These are phyloP conservation scores for Scyliorhinus canicula DNA, from an alignment of 2,797 vertebrate species.

Conservation along the genomic window DNA sequence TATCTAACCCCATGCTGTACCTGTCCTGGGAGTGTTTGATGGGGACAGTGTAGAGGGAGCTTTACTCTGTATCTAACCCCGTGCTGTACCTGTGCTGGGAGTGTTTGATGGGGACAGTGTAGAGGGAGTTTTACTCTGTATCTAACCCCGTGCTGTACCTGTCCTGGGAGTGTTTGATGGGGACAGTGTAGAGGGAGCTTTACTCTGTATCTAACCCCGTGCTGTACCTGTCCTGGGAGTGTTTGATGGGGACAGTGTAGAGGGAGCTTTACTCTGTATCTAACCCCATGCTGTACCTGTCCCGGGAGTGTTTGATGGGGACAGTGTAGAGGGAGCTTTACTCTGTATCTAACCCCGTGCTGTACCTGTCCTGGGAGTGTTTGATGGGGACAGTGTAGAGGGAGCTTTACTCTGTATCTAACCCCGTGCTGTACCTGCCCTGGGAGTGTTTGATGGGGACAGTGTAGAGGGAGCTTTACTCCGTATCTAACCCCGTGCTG, in stretches of 20 bases:
- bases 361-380: not conserved
- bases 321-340: not conserved
- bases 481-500: not conserved
- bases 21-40: not conserved
- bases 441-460: too few relatives aligned
- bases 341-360: not conserved
- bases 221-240: not conserved
- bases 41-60: too few relatives aligned
- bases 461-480: not conserved
- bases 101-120: too few relatives aligned
- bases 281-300: not conserved
- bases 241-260: too few relatives aligned
- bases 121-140: not conserved
- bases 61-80: not conserved
- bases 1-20: not conserved
- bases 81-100: not conserved
- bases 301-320: too few relatives aligned
- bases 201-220: not conserved
- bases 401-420: not conserved
- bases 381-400: too few relatives aligned
- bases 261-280: not conserved
- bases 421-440: not conserved
- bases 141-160: not conserved
- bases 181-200: not conserved
- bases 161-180: too few relatives aligned